Conservation (phyloP, 2,113 vertebrate genomes). For the Odocoileus virginianus region DNA sequence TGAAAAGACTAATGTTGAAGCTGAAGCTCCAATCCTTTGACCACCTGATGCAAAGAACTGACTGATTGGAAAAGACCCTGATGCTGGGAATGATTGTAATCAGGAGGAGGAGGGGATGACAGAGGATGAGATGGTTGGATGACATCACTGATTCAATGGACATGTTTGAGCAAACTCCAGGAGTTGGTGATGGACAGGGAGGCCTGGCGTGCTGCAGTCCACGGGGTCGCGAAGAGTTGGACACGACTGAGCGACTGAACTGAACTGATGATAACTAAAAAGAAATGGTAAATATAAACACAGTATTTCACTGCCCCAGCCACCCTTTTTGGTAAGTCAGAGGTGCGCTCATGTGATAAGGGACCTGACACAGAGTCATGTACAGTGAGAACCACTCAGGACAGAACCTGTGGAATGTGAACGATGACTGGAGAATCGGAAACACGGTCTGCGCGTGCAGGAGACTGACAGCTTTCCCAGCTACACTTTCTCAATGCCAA, state of each 20-base stretch:
- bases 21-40: not conserved
- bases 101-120: not conserved
- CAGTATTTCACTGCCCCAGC: not conserved
- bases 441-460: conserved; percentile 45
- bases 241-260: not conserved
- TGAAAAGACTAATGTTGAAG: not conserved
- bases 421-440: conserved; percentile 50
- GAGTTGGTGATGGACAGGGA: not conserved
- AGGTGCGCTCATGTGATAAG: not conserved
- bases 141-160: not conserved
- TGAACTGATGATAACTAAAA: not conserved
- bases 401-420: conserved; percentile 44
- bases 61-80: not conserved
- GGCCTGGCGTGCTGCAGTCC: not conserved
- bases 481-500: conserved; percentile 9
- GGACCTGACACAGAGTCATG: conserved; percentile 13
- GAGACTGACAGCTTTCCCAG: conserved; percentile 30
- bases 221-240: fast-evolving
- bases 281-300: not conserved
- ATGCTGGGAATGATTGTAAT: not conserved
- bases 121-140: not conserved
- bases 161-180: not conserved
- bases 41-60: not conserved
- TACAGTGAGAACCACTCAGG: not conserved
- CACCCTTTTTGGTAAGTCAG: not conserved